Percentiles rank a stretch among this genome's conserved stretches.
Conservation (phyloP, 2,113 vertebrate species). For the Polypterus senegalus region DNA sequence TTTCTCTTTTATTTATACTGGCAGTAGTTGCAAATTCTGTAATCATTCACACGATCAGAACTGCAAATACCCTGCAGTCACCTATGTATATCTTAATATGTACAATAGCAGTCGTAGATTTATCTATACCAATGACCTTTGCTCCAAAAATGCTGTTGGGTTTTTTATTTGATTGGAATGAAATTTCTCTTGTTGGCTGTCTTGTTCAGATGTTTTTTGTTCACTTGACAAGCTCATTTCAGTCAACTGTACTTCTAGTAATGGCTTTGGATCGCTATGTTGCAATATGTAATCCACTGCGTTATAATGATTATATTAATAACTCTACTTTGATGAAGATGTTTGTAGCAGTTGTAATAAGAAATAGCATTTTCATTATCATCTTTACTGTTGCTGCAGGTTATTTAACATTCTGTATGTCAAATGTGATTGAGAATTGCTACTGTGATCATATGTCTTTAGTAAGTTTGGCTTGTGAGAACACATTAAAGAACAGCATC, state of each 20-base stretch:
- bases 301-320: slow-evolving; percentile 33
- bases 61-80: slow-evolving; percentile 22
- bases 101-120: slow-evolving; percentile 24
- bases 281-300: slow-evolving; percentile 54
- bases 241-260: slow-evolving; percentile 46
- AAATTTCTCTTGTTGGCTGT: slow-evolving; percentile 44
- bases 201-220: slow-evolving; percentile 63
- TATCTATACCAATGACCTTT: slow-evolving; percentile 13
- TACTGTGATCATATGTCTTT: slow-evolving; percentile 3
- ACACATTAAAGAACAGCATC: background rate
- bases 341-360: slow-evolving; percentile 7
- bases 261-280: slow-evolving; percentile 56
- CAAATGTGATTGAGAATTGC: slow-evolving; percentile 2
- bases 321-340: slow-evolving; percentile 23
- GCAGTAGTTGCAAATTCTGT: slow-evolving; percentile 10
- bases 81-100: slow-evolving; percentile 35
- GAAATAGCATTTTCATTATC: slow-evolving; percentile 7
- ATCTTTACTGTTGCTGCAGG: background rate
- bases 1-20: slow-evolving; percentile 5
- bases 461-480: background rate
- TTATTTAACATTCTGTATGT: background rate
- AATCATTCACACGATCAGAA: slow-evolving; percentile 4
- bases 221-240: slow-evolving; percentile 52
- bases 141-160: slow-evolving; percentile 42
- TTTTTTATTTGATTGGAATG: slow-evolving; percentile 32